Base-by-base conservation (phyloP, 2,888 invertebrate genomes). In the Temnothorax ravouxi region DNA sequence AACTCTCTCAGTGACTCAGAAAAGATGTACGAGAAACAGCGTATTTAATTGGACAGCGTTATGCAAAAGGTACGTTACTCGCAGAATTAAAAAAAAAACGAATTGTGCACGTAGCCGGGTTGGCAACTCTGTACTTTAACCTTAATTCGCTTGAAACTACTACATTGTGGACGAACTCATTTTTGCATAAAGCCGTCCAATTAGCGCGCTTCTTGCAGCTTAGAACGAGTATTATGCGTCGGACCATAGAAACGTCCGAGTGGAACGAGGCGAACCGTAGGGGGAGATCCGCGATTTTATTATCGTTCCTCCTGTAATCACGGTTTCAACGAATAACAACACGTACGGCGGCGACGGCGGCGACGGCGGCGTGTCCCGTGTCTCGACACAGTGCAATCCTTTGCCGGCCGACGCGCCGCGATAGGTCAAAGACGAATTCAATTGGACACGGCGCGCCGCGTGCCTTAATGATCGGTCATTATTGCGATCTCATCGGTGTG, bases 391-490 rank as follows among this genome's bases (percentile, higher is more conserved):
- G 61, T 4, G 21, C 62, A 29, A 56, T 79, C 21, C 44, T 29
- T 8, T 56, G 3, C 69, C 69, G 69, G 52, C 44, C 15, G 21
- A 41, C 21, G 34, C 34, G 69, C 13, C 21, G 62, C 83, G 66
- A 62, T 88, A 59, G 87, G 87, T 87, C 88, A 83, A 62, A 69
- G 54, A 79, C 69, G 56, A 29, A 69, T 52, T 50, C 47, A 47
- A 82, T 76, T 56, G 59, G 71, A 84, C 74, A 59, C 25, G 15
- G 71, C 56, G 25, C 77, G 15, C 54, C 34, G 9, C 34, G 61
- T 15, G n/a, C 66, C 54, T 75, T 83, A 87, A 87, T 74, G 56
- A 87, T 84, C 56, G 72, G 38, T 69, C 77, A 86, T 86, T 72
- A 56, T 74, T 74, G 67, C 67, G 76, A 87, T 86, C 77, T 44